A percentile compares a stretch with the other conserved stretches of the same genome.
These are phyloP conservation scores for Hippocampus kuda DNA, from an alignment of 2,797 vertebrate genomes.

Conservation along the genomic window DNA sequence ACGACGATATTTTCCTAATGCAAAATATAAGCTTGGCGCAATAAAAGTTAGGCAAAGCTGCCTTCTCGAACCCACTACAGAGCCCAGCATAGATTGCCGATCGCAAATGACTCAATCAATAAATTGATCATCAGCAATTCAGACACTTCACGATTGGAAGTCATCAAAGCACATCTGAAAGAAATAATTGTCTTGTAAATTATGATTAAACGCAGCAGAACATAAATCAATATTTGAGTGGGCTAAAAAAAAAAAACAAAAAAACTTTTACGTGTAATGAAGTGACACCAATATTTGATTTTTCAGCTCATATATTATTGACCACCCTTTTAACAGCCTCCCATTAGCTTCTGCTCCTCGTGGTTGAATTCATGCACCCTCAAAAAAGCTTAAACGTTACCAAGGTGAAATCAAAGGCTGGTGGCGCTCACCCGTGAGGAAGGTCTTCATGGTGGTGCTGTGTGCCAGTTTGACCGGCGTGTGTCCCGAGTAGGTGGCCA, in stretches of 20 bases:
- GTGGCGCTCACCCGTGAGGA: slow-evolving; percentile 75
- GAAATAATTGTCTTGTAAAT: background rate
- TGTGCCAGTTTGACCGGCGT: slow-evolving; percentile 90
- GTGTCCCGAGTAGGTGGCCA: slow-evolving; percentile 96
- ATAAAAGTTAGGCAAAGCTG: no score
- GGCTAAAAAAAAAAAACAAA: no score
- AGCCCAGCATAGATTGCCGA: no score
- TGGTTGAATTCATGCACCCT: background rate
- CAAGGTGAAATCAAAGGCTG: background rate
- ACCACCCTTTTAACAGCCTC: background rate
- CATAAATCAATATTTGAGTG: background rate
- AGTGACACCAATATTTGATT: background rate
- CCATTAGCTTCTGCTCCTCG: background rate
- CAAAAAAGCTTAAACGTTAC: background rate
- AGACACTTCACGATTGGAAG: background rate
- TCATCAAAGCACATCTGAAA: background rate
- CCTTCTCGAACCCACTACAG: no score
- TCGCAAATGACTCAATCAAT: background rate
- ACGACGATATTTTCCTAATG: no score
- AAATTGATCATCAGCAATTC: background rate
- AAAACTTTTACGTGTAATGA: background rate
- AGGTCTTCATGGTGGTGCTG: slow-evolving; percentile 85
- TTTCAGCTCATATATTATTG: background rate
- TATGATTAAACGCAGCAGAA: background rate
- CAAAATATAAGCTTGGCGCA: no score